phyloP scores from a whole-genome alignment of 2,888 invertebrate genomes.

The Dorcus hopei region DNA sequence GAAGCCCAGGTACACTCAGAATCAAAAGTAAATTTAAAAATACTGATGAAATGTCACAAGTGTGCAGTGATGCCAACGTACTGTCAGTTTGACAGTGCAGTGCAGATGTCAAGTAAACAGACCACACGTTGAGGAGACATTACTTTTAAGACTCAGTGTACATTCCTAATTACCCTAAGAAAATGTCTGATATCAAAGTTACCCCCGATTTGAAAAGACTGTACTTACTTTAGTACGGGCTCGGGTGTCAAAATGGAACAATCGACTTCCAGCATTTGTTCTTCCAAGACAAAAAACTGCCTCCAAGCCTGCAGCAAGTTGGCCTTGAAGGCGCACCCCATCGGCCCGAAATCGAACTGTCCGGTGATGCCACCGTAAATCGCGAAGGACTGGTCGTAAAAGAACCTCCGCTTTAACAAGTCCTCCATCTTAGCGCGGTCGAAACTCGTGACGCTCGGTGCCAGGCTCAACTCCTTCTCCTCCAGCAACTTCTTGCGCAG shows the following conservation, averaged over 20 bases:
- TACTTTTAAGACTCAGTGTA: no score
- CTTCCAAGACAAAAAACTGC: constrained; percentile 93
- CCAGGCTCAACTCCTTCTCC: constrained; percentile 85
- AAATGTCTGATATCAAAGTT: no score
- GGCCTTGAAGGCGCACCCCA: constrained; percentile 97
- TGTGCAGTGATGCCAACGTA: no score
- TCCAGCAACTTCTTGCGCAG: constrained; percentile 85
- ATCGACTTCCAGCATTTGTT: constrained; percentile 98
- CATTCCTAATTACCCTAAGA: no score
- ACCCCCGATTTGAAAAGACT: not conserved
- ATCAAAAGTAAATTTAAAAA: no score
- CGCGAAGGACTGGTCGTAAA: constrained; percentile 97
- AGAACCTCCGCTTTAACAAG: constrained; percentile 92
- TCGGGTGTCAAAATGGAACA: constrained; percentile 98
- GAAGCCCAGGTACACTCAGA: no score
- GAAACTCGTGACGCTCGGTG: constrained; percentile 68
- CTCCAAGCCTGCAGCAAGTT: constrained; percentile 94
- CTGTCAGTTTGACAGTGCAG: no score
- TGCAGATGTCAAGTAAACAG: no score
- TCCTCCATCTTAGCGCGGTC: constrained; percentile 96
- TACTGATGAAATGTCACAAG: no score
- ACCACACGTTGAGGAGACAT: no score
- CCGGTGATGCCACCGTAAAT: constrained; percentile 96
- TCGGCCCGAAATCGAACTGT: constrained; percentile 98
- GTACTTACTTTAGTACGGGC: constrained; percentile 79